phyloP scores from a whole-genome alignment of 2,113 vertebrate species.

The Orycteropus afer region DNA sequence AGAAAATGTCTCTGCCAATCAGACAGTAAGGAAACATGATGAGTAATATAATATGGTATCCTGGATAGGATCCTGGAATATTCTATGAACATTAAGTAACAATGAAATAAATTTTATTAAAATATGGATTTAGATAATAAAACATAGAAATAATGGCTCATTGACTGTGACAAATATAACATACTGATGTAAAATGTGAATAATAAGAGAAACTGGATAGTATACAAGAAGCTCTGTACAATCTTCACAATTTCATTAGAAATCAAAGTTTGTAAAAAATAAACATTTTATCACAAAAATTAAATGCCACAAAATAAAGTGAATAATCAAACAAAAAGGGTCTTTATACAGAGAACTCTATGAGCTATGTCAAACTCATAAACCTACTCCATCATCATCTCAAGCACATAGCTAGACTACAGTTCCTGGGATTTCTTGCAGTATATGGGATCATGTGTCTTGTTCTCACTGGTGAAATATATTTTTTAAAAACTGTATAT shows the following conservation, averaged over 20 bases:
- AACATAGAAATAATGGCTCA: neutral
- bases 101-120: neutral
- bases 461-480: neutral
- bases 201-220: neutral
- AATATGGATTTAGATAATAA: neutral
- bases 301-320: neutral
- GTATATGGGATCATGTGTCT: neutral
- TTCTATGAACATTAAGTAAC: neutral
- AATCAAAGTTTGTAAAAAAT: neutral
- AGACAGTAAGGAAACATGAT: neutral
- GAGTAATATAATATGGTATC: no score
- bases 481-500: no score
- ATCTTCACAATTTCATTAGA: neutral
- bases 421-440: neutral
- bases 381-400: neutral
- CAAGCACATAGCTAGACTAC: accelerated
- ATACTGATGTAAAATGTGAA: no score
- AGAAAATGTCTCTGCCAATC: neutral
- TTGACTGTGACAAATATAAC: neutral
- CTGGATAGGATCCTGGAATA: neutral
- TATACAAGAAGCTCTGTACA: neutral
- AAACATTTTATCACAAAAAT: neutral
- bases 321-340: neutral
- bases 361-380: neutral
- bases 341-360: neutral